Conservation (phyloP, 2,797 vertebrate species). For the Myiotriccus ornatus region DNA sequence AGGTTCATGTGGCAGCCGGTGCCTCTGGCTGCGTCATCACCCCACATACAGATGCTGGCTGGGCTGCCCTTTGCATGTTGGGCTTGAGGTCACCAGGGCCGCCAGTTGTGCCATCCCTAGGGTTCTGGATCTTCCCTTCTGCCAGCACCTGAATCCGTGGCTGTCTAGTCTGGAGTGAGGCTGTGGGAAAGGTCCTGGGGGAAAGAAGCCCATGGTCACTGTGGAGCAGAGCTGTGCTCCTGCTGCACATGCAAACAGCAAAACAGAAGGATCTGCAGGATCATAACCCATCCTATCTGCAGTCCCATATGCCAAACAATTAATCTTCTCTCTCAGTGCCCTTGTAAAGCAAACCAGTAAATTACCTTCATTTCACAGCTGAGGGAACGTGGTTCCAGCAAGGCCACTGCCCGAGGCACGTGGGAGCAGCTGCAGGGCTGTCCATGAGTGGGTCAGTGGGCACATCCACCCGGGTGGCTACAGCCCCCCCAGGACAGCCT, state of each 20-base stretch:
- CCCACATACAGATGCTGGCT: fast-evolving
- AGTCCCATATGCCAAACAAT: neutral
- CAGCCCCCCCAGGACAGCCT: neutral
- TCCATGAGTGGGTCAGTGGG: neutral
- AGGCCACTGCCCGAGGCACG: fast-evolving
- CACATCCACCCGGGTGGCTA: neutral
- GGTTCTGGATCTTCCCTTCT: neutral
- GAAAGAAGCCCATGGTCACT: fast-evolving
- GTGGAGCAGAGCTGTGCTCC: fast-evolving
- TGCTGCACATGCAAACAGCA: fast-evolving
- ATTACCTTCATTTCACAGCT: slow-evolving; percentile 21
- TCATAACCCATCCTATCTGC: neutral
- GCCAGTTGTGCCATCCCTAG: fast-evolving
- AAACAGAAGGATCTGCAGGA: neutral
- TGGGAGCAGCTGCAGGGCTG: fast-evolving
- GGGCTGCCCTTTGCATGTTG: neutral
- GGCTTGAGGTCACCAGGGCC: neutral
- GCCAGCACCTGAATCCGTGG: fast-evolving
- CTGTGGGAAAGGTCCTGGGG: too few relatives aligned
- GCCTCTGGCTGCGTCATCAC: fast-evolving
- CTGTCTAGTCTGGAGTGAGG: fast-evolving
- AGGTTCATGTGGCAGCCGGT: fast-evolving
- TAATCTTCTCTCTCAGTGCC: neutral
- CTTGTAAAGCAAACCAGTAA: neutral
- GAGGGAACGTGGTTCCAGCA: neutral